phyloP scores from a whole-genome alignment of 2,113 vertebrate species.

The Calidris pugnax region DNA sequence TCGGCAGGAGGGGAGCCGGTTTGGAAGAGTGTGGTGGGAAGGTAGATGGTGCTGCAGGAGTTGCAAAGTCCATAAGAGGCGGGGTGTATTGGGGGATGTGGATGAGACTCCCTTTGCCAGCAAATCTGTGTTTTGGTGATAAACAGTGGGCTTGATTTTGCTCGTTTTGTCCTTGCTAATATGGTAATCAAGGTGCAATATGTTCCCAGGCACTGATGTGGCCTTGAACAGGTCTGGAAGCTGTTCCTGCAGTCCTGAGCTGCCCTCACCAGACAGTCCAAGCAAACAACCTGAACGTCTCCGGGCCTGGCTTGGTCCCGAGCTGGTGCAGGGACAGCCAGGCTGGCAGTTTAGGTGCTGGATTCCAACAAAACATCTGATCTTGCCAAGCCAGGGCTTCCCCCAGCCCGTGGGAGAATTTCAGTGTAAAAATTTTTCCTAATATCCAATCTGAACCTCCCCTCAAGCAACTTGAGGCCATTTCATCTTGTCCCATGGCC shows the following conservation, averaged over 20 bases:
- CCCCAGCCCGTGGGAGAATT: not conserved
- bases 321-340: not conserved
- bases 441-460: too few relatives aligned
- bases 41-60: not conserved
- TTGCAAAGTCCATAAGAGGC: fast-evolving
- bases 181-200: too few relatives aligned
- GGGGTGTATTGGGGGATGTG: not conserved
- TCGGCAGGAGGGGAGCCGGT: not conserved
- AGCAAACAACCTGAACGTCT: fast-evolving
- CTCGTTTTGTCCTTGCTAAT: not conserved
- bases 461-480: too few relatives aligned
- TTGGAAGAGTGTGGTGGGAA: not conserved
- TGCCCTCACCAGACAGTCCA: not conserved
- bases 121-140: fast-evolving
- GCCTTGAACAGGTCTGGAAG: not conserved
- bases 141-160: not conserved
- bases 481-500: too few relatives aligned
- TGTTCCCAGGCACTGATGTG: not conserved
- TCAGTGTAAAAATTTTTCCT: not conserved
- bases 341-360: too few relatives aligned
- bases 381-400: not conserved
- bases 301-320: fast-evolving
- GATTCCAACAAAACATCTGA: not conserved
- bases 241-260: not conserved
- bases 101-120: not conserved